phyloP scores from a whole-genome alignment of 1,140 invertebrate genomes.

The Paralvinella palmiformis region DNA sequence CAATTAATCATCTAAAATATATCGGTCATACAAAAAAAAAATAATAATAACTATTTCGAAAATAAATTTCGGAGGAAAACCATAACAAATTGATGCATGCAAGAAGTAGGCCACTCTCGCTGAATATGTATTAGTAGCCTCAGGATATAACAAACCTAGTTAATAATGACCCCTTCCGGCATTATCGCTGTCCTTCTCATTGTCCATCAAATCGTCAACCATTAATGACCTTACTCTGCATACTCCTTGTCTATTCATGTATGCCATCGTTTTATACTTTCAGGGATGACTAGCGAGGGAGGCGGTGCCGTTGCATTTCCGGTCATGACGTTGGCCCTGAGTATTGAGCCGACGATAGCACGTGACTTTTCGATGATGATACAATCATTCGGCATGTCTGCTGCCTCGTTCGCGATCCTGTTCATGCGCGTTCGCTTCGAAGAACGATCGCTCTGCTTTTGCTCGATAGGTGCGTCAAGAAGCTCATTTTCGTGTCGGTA shows the following conservation, averaged over 20 bases:
- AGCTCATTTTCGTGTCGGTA: constrained; percentile 37
- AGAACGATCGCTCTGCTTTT: constrained; percentile 28
- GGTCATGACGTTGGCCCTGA: constrained; percentile 35
- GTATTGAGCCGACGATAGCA: constrained; percentile 28
- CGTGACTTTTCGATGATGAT: constrained; percentile 38
- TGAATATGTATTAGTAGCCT: background rate
- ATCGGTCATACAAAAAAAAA: too few species aligned
- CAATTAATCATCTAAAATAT: too few species aligned
- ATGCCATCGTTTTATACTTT: constrained; percentile 1
- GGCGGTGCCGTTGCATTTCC: constrained; percentile 37
- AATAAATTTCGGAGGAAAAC: too few species aligned
- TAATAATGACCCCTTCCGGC: background rate
- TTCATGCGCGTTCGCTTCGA: constrained; percentile 35
- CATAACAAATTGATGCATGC: too few species aligned
- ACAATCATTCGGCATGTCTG: constrained; percentile 33
- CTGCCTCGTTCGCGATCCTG: constrained; percentile 28
- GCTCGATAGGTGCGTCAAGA: constrained; percentile 35
- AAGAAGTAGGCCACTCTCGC: background rate
- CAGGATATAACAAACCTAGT: background rate
- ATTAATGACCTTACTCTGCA: background rate
- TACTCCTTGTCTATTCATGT: background rate
- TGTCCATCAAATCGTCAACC: background rate
- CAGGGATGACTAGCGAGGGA: constrained; percentile 33
- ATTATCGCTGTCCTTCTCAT: background rate
- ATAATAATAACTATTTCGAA: too few species aligned